Evolutionary conservation across 2,888 invertebrate genomes (phyloP).

Genomic region (Metopia argyrocephala): DNA sequence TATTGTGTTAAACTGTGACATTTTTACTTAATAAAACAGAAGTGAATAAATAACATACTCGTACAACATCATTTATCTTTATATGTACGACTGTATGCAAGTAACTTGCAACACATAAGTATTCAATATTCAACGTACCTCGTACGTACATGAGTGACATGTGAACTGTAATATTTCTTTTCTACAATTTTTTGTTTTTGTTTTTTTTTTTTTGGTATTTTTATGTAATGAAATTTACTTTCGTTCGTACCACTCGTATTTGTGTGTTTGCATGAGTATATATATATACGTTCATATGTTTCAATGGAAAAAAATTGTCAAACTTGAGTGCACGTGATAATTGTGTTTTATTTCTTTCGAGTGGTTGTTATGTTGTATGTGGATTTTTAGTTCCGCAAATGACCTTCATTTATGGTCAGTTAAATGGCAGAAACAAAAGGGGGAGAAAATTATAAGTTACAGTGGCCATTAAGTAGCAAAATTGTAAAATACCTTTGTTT

Average conservation of each 20-base stretch:
- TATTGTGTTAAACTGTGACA: slow-evolving; percentile 47
- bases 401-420: slow-evolving; percentile 54
- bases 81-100: not conserved
- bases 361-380: slow-evolving; percentile 17
- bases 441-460: slow-evolving; percentile 3
- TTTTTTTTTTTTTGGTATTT: not conserved
- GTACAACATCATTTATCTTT: too few relatives aligned
- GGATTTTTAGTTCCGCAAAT: slow-evolving; percentile 39
- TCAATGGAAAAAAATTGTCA: slow-evolving; percentile 41
- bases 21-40: slow-evolving; percentile 38
- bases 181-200: not conserved
- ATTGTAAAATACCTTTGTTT: too few relatives aligned
- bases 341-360: slow-evolving; percentile 46
- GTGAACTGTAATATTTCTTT: slow-evolving; percentile 24
- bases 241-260: not conserved
- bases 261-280: not conserved
- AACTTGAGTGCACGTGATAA: slow-evolving; percentile 64
- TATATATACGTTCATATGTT: not conserved
- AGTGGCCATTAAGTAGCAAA: slow-evolving; percentile 27
- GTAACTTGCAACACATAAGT: not conserved
- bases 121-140: not conserved
- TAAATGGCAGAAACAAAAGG: not conserved
- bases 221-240: slow-evolving; percentile 30
- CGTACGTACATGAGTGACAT: slow-evolving; percentile 21
- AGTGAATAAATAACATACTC: not conserved